A percentile compares a stretch with the other conserved stretches of the same genome.
Conservation (phyloP, 2,113 vertebrate species). For the Notothenia rossii region DNA sequence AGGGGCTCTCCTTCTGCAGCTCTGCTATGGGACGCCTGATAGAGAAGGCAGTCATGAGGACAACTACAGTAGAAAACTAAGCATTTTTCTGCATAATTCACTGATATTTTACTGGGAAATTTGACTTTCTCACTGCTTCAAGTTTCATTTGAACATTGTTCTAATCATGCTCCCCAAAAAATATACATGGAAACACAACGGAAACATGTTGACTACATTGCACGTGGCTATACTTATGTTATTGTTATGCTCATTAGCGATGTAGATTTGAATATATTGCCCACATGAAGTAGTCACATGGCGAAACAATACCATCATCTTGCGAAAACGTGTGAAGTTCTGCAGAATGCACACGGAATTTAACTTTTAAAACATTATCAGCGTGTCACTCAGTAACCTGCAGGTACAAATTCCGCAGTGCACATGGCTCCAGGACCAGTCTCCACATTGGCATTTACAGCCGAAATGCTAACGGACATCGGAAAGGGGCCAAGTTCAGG, state of each 20-base stretch:
- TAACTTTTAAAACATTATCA: constrained; percentile 9
- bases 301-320: neutral
- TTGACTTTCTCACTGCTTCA: neutral
- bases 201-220: neutral
- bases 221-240: constrained; percentile 42
- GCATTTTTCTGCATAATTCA: neutral
- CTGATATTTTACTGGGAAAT: neutral
- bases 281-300: neutral
- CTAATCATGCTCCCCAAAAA: neutral
- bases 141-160: neutral
- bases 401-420: neutral
- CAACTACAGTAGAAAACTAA: neutral
- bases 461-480: constrained; percentile 27
- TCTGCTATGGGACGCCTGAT: neutral
- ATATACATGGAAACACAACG: neutral
- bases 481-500: constrained; percentile 69
- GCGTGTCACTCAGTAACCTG: neutral
- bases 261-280: neutral
- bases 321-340: neutral
- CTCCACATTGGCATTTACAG: constrained; percentile 16
- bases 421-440: neutral
- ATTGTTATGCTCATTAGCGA: neutral
- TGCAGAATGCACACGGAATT: neutral
- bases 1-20: neutral
- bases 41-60: constrained; percentile 6